Percentiles rank a stretch among this genome's conserved stretches.
Conservation (phyloP, 2,113 vertebrate genomes). For the Tricholaema leucomelas region DNA sequence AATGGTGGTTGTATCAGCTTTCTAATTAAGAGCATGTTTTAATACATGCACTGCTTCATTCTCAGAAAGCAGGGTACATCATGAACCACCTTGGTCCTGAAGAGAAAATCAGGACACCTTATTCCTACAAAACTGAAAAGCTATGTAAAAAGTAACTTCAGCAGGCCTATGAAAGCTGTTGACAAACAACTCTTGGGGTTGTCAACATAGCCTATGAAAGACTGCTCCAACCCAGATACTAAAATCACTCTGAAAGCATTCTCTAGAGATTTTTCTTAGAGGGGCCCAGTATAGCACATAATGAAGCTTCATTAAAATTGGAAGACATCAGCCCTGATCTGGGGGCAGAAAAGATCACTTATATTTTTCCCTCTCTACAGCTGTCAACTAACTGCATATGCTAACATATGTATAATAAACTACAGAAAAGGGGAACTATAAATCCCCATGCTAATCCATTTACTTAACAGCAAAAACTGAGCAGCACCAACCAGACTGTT, state of each 20-base stretch:
- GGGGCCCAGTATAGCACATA: neutral
- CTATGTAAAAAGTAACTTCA: neutral
- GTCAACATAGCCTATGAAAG: neutral
- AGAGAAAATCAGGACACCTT: neutral
- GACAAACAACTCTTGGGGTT: neutral
- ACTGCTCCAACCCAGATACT: neutral
- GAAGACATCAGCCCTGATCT: neutral
- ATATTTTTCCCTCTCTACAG: neutral
- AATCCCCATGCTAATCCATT: neutral
- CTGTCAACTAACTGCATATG: neutral
- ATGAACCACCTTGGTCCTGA: neutral
- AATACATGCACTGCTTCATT: neutral
- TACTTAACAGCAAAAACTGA: neutral
- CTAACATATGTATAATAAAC: neutral
- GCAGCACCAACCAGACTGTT: neutral
- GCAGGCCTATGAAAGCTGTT: neutral
- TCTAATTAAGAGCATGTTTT: neutral
- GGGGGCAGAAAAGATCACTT: neutral
- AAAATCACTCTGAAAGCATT: neutral
- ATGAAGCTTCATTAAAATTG: neutral
- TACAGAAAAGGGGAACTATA: neutral
- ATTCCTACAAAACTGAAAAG: neutral
- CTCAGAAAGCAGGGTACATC: neutral
- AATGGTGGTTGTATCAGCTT: neutral
- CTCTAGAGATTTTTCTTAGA: neutral